phyloP scores from a whole-genome alignment of 2,797 vertebrate species.

The Gambusia yucatana region DNA sequence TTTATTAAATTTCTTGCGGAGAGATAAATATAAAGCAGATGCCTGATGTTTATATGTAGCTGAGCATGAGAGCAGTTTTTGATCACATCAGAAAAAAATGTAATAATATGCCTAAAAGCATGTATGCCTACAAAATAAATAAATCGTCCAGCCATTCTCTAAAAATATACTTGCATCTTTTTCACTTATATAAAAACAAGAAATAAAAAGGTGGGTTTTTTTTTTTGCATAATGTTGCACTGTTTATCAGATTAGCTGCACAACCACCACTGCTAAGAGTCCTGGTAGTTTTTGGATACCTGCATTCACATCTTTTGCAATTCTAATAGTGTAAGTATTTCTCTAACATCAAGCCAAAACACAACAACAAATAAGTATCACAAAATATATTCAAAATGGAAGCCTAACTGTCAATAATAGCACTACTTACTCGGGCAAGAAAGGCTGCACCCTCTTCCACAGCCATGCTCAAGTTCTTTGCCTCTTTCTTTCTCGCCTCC shows the following conservation, averaged over 20 bases:
- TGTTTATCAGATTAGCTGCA: conserved; percentile 18
- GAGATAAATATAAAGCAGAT: not conserved
- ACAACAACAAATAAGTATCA: conserved; percentile 6
- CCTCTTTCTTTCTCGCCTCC: conserved; percentile 51
- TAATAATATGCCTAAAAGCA: not conserved
- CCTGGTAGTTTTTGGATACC: not conserved
- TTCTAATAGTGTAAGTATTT: not conserved
- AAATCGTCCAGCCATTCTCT: conserved; percentile 1
- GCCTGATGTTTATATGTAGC: not conserved
- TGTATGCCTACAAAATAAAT: not conserved
- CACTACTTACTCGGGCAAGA: conserved; percentile 67
- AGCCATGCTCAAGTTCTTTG: conserved; percentile 62
- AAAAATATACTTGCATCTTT: not conserved
- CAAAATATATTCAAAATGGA: not conserved
- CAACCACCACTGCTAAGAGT: conserved; percentile 9
- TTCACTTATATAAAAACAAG: not conserved
- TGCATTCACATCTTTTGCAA: conserved; percentile 7
- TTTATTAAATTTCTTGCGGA: not conserved
- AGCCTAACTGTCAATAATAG: conserved; percentile 8
- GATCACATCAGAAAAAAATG: not conserved
- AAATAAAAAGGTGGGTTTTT: not conserved
- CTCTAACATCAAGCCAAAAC: not conserved
- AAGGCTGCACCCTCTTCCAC: conserved; percentile 73
- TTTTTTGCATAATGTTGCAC: not conserved
- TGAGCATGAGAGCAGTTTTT: conserved; percentile 1